Percentiles rank a stretch among this genome's conserved stretches.
These are phyloP conservation scores for Itoplectis maculator DNA, from an alignment of 2,888 invertebrate species.

Conservation along the genomic window DNA sequence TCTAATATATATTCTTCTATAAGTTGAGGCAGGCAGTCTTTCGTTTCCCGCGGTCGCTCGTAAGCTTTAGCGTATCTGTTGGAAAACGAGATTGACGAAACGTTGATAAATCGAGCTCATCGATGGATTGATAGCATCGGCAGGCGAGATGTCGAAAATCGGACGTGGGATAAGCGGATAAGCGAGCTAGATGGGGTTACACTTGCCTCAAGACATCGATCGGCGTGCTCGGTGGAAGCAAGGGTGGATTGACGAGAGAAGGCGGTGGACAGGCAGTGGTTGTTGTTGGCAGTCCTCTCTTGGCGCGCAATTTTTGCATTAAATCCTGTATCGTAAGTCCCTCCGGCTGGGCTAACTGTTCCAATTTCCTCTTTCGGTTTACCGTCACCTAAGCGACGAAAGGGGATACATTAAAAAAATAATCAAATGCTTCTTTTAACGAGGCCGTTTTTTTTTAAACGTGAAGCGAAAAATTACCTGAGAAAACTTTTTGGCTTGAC, in stretches of 20 bases:
- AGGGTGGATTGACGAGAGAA: constrained; percentile 80
- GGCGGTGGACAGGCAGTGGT: constrained; percentile 82
- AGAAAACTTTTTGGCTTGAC: constrained; percentile 92
- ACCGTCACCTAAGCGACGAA: constrained; percentile 87
- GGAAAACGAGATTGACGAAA: constrained; percentile 55
- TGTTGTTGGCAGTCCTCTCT: constrained; percentile 79
- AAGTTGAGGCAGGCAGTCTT: constrained; percentile 91
- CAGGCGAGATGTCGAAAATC: neutral
- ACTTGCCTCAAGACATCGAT: constrained; percentile 82
- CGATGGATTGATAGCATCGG: neutral
- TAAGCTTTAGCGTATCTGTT: constrained; percentile 86
- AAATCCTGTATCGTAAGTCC: constrained; percentile 92
- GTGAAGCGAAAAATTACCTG: constrained; percentile 86
- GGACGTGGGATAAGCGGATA: neutral
- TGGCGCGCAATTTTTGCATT: constrained; percentile 82
- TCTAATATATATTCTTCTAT: constrained; percentile 96
- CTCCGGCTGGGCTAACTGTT: constrained; percentile 92
- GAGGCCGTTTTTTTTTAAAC: too few relatives aligned
- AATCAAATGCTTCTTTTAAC: too few relatives aligned
- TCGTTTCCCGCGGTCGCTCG: constrained; percentile 88
- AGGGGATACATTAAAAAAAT: neutral
- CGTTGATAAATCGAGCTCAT: constrained; percentile 1
- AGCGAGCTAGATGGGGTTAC: neutral
- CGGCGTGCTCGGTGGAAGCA: constrained; percentile 81
- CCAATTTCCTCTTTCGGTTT: constrained; percentile 94